Conservation (phyloP, 2,113 vertebrate species). For the Oryzias curvinotus region DNA sequence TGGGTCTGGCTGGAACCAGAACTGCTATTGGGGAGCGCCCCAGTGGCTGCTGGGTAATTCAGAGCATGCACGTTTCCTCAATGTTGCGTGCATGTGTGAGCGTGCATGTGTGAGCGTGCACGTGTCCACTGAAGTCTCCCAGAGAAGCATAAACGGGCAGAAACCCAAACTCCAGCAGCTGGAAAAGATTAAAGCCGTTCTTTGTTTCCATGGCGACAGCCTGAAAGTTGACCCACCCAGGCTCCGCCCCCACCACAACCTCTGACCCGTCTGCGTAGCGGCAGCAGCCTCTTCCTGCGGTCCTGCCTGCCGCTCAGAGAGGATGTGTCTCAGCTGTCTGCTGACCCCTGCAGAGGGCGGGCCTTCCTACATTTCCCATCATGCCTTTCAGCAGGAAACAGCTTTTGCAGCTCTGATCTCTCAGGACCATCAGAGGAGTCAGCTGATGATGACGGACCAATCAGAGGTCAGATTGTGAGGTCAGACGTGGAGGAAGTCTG, state of each 20-base stretch:
- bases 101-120: not conserved
- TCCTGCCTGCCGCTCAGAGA: slow-evolving; percentile 9
- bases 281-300: slow-evolving; percentile 23
- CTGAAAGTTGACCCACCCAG: slow-evolving; percentile 20
- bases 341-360: not conserved
- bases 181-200: not conserved
- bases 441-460: too few relatives aligned
- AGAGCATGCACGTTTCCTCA: not conserved
- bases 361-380: slow-evolving; percentile 37
- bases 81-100: not conserved
- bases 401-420: not conserved
- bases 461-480: too few relatives aligned
- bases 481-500: too few relatives aligned
- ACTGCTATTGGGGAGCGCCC: not conserved
- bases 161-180: slow-evolving; percentile 16
- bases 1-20: not conserved
- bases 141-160: slow-evolving; percentile 6
- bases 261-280: slow-evolving; percentile 4
- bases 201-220: slow-evolving; percentile 6
- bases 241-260: slow-evolving; percentile 7
- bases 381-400: slow-evolving; percentile 1
- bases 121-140: not conserved
- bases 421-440: too few relatives aligned
- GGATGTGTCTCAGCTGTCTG: slow-evolving; percentile 28
- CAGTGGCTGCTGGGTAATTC: slow-evolving; percentile 4